phyloP scores from a whole-genome alignment of 2,797 vertebrate genomes.

The Aotus griseimembra region DNA sequence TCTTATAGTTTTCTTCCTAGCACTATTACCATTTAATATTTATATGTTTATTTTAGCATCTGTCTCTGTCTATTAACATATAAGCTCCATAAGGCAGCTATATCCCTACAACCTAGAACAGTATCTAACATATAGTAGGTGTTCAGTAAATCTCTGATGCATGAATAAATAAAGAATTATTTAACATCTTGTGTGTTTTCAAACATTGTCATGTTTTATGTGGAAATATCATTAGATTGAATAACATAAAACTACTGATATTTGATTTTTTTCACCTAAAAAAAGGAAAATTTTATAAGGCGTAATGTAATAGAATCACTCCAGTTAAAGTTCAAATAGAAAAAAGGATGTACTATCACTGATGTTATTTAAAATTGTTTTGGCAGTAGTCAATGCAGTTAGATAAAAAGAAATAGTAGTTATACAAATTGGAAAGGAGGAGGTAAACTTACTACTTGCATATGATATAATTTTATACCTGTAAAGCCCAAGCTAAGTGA shows the following conservation, averaged over 20 bases:
- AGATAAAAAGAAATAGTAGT: neutral
- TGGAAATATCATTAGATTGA: neutral
- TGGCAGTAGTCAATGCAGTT: neutral
- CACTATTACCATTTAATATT: neutral
- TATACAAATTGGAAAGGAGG: neutral
- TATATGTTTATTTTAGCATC: neutral
- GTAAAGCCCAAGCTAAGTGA: neutral
- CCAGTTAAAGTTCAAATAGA: constrained; percentile 17
- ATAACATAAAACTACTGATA: neutral
- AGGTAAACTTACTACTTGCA: neutral
- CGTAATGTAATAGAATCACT: neutral
- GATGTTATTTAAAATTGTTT: neutral
- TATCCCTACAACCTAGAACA: neutral
- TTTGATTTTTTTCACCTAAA: neutral
- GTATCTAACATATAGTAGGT: neutral
- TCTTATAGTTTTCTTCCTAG: constrained; percentile 32
- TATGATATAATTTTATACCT: constrained; percentile 24
- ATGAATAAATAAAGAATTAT: neutral
- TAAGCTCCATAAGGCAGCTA: neutral
- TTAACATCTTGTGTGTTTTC: constrained; percentile 32
- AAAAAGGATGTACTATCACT: neutral
- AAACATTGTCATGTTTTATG: constrained; percentile 22
- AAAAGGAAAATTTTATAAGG: neutral
- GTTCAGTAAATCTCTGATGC: neutral
- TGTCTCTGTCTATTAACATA: neutral